A percentile compares a stretch with the other conserved stretches of the same genome.
phyloP scores from a whole-genome alignment of 2,113 vertebrate species.

The Meles meles region DNA sequence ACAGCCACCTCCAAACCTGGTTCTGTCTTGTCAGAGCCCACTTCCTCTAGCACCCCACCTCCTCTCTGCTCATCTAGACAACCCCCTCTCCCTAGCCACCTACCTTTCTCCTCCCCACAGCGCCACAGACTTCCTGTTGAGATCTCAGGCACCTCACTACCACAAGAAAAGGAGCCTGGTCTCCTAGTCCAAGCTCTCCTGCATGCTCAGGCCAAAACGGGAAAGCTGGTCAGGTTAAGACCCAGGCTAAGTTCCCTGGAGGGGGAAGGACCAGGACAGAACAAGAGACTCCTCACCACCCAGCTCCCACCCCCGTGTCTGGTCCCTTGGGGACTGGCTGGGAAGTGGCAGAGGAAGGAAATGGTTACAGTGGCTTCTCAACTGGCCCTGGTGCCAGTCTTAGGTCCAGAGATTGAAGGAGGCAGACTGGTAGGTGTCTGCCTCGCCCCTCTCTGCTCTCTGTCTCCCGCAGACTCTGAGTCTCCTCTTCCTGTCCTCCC shows the following conservation, averaged over 20 bases:
- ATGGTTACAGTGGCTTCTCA: conserved; percentile 59
- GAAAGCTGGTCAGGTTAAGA: background rate
- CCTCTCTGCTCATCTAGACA: background rate
- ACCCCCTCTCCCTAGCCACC: background rate
- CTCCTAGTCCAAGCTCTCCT: background rate
- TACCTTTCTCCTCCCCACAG: background rate
- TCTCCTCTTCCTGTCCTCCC: background rate
- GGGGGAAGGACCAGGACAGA: background rate
- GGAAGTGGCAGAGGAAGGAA: conserved; percentile 62
- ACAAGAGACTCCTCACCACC: conserved; percentile 42
- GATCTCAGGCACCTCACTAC: background rate
- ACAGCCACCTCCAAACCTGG: background rate
- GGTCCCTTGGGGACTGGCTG: conserved; percentile 86
- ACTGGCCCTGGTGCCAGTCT: background rate
- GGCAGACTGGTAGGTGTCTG: background rate
- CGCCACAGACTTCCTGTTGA: conserved; percentile 45
- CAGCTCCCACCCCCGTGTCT: background rate
- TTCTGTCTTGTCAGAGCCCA: background rate
- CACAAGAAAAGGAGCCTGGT: background rate
- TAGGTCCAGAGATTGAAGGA: background rate
- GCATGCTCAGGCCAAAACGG: background rate
- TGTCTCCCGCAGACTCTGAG: conserved; percentile 87
- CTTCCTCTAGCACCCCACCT: background rate
- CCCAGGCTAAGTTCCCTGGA: background rate
- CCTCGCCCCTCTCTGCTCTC: conserved; percentile 76